Evolutionary conservation across 2,888 invertebrate genomes (phyloP).

Genomic region (Andrena flavipes): DNA sequence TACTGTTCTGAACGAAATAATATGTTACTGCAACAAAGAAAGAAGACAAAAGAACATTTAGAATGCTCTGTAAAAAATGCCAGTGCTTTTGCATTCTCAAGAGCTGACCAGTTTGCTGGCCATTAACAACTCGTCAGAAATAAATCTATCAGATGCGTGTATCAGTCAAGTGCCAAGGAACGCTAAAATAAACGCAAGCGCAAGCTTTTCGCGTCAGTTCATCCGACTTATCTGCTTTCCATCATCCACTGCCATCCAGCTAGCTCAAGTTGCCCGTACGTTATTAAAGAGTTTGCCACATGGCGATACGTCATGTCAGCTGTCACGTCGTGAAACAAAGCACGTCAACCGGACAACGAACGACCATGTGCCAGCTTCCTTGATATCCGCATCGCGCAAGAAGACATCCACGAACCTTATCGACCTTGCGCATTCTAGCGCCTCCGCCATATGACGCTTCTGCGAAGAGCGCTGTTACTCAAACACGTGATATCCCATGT

Average conservation of each 20-base stretch:
- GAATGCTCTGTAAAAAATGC: too few species aligned
- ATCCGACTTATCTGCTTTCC: slow-evolving; percentile 25
- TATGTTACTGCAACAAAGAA: too few species aligned
- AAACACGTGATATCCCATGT: background rate
- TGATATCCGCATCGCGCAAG: background rate
- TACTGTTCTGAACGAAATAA: too few species aligned
- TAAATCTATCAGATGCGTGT: too few species aligned
- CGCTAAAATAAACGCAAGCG: too few species aligned
- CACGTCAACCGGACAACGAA: slow-evolving; percentile 35
- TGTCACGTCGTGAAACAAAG: slow-evolving; percentile 35
- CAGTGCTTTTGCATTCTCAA: too few species aligned
- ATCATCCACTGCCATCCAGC: slow-evolving; percentile 19
- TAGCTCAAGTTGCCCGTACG: slow-evolving; percentile 14
- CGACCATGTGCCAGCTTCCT: slow-evolving; percentile 32
- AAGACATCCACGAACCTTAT: slow-evolving; percentile 21
- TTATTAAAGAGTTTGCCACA: slow-evolving; percentile 52
- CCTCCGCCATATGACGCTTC: background rate
- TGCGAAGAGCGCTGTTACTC: background rate
- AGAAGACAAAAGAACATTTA: too few species aligned
- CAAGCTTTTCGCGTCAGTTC: too few species aligned
- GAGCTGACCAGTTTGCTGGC: too few species aligned
- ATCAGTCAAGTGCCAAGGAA: too few species aligned
- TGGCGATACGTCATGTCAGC: slow-evolving; percentile 46
- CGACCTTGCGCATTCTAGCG: slow-evolving; percentile 11
- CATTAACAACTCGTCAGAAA: too few species aligned